phyloP scores from a whole-genome alignment of 2,888 invertebrate species.

The Microdon myrmicae region DNA sequence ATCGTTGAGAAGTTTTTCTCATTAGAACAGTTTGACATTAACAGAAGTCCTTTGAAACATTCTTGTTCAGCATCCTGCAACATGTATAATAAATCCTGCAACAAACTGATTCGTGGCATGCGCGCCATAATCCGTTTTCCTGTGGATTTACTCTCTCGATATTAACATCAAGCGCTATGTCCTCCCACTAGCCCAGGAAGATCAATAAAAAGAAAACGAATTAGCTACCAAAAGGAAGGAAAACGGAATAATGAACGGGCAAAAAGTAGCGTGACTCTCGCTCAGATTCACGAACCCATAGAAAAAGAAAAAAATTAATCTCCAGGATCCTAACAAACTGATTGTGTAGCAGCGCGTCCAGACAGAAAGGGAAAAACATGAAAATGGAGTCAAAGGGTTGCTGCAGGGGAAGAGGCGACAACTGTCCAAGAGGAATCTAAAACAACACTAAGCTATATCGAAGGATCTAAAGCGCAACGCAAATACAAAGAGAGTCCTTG shows the following conservation, averaged over 20 bases:
- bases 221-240: background rate
- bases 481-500: slow-evolving; percentile 32
- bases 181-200: no score
- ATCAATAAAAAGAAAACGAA: background rate
- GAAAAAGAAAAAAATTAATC: slow-evolving; percentile 1
- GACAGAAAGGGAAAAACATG: slow-evolving; percentile 36
- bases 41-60: slow-evolving; percentile 7
- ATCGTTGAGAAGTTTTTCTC: no score
- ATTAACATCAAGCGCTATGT: no score
- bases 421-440: slow-evolving; percentile 15
- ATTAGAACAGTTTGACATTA: background rate
- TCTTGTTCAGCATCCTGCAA: no score
- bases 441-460: slow-evolving; percentile 28
- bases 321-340: background rate
- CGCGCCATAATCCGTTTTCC: no score
- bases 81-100: no score
- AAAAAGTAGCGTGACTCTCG: slow-evolving; percentile 9
- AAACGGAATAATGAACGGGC: background rate
- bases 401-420: slow-evolving; percentile 7
- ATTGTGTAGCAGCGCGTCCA: slow-evolving; percentile 20
- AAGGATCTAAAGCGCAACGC: background rate
- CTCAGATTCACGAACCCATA: slow-evolving; percentile 22
- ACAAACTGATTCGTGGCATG: no score
- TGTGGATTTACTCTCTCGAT: no score
- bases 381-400: slow-evolving; percentile 4